A percentile compares a stretch with the other conserved stretches of the same genome.
These are phyloP conservation scores for Napeogenes inachia DNA, from an alignment of 2,888 invertebrate species.

Conservation along the genomic window DNA sequence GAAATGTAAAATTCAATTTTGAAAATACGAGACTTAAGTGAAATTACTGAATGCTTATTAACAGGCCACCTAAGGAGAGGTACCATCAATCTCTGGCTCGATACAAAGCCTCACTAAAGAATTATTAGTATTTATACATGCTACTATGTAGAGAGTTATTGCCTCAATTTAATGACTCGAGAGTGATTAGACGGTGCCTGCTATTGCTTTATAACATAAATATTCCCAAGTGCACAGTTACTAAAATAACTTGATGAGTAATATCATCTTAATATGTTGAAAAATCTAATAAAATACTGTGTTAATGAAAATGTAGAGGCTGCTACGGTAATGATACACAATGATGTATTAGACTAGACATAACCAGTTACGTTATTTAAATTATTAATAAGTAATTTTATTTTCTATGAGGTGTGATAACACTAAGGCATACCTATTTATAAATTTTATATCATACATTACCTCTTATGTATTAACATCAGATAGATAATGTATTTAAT, in stretches of 20 bases:
- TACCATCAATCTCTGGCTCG: conserved; percentile 66
- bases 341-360: not conserved
- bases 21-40: conserved; percentile 26
- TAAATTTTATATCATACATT: too few species aligned
- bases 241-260: conserved; percentile 42
- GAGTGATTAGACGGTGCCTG: conserved; percentile 70
- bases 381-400: not conserved
- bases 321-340: not conserved
- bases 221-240: conserved; percentile 52
- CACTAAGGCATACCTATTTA: too few species aligned
- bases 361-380: not conserved
- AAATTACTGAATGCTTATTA: conserved; percentile 66
- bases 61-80: conserved; percentile 70
- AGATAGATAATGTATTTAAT: too few species aligned
- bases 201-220: conserved; percentile 67
- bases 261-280: conserved; percentile 20
- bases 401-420: too few species aligned
- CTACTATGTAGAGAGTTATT: conserved; percentile 74
- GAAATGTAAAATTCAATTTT: conserved; percentile 23
- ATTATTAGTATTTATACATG: conserved; percentile 67
- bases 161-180: conserved; percentile 68
- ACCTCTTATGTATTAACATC: too few species aligned
- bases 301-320: conserved; percentile 14
- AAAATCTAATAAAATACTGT: conserved; percentile 13
- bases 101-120: conserved; percentile 69